Percentiles rank a stretch among this genome's conserved stretches.
Conservation (phyloP, 1,140 invertebrate genomes). For the Lithobius niger region DNA sequence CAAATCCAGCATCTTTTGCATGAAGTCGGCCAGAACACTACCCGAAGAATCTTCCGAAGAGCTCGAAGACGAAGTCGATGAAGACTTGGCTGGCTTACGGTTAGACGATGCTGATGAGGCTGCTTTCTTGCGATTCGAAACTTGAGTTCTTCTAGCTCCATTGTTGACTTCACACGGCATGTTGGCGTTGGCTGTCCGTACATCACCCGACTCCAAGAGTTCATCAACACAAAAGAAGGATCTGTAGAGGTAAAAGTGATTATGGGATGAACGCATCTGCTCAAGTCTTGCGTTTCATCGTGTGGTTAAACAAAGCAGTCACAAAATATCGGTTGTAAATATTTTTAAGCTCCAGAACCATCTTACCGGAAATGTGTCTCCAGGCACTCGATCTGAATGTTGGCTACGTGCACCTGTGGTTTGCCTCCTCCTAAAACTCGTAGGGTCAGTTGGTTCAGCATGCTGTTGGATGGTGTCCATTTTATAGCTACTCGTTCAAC, state of each 20-base stretch:
- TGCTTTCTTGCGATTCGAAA: no score
- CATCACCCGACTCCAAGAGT: neutral
- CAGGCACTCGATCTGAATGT: conserved; percentile 20
- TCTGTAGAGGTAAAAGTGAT: neutral
- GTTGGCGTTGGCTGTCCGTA: conserved; percentile 13
- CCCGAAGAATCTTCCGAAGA: no score
- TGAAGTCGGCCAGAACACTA: no score
- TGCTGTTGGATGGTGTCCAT: conserved; percentile 59
- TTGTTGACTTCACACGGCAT: no score
- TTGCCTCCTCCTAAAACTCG: conserved; percentile 44
- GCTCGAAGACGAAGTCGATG: no score
- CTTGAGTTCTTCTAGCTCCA: no score
- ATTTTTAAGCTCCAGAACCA: neutral
- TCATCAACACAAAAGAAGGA: neutral
- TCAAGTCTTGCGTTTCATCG: neutral
- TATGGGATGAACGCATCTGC: neutral
- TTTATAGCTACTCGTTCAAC: conserved; percentile 49
- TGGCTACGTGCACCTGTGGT: conserved; percentile 31
- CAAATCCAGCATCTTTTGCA: no score
- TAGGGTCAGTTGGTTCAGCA: conserved; percentile 72
- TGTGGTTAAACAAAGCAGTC: neutral
- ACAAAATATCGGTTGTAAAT: neutral
- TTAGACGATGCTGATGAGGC: no score
- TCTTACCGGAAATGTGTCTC: conserved; percentile 22
- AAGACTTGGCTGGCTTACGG: no score